Conservation (phyloP, 2,888 invertebrate genomes). For the Sarcophaga carnaria region DNA sequence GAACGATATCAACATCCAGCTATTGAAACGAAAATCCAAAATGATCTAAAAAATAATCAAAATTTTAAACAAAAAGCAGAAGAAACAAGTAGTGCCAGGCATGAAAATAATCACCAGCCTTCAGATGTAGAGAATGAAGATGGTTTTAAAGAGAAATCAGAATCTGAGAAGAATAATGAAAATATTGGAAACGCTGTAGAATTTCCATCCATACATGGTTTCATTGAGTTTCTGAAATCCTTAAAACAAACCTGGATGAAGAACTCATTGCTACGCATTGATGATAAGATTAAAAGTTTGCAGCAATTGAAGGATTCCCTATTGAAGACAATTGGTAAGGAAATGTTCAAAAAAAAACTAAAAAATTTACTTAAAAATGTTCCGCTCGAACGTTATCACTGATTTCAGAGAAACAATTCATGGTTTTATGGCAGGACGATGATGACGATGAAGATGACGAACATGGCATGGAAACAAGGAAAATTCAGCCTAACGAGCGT, state of each 20-base stretch:
- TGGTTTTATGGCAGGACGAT: conserved; percentile 82
- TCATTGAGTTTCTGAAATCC: conserved; percentile 78
- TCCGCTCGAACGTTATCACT: background rate
- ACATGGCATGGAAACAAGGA: background rate
- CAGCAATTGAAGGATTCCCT: conserved; percentile 82
- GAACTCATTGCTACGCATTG: conserved; percentile 76
- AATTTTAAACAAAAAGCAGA: no score
- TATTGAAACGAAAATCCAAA: background rate
- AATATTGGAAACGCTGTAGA: conserved; percentile 61
- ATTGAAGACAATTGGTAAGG: conserved; percentile 86
- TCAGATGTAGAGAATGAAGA: conserved; percentile 36
- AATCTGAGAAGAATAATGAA: conserved; percentile 23
- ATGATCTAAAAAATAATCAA: no score
- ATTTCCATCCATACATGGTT: conserved; percentile 77
- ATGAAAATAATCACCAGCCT: conserved; percentile 5
- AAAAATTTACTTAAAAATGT: background rate
- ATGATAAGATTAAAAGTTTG: conserved; percentile 79
- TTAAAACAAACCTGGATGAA: conserved; percentile 77
- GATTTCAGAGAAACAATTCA: conserved; percentile 82
- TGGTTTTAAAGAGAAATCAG: conserved; percentile 50
- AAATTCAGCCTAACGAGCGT: conserved; percentile 21
- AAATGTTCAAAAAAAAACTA: background rate
- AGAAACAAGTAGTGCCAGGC: conserved; percentile 47
- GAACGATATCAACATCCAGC: conserved; percentile 75
- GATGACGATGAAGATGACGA: conserved; percentile 26